These are phyloP conservation scores for Homarus gammarus DNA, from an alignment of 2,888 invertebrate genomes.

Conservation along the genomic window DNA sequence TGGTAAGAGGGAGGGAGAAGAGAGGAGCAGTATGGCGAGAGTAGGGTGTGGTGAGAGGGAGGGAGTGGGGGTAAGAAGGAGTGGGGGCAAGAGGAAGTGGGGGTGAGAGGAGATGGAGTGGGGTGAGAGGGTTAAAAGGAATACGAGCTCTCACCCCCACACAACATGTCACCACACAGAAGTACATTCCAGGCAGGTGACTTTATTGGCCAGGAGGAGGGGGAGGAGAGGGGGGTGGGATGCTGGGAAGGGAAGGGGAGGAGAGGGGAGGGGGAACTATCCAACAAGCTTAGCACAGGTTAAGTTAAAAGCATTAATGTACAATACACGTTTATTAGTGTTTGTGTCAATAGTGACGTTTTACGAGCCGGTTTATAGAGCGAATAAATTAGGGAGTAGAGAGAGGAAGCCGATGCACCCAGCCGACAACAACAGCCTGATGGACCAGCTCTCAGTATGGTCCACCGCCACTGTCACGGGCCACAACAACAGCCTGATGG, in stretches of 20 bases:
- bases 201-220: too few species aligned
- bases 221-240: background rate
- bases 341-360: constrained; percentile 39
- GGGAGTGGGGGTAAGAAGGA: too few species aligned
- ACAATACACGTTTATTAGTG: constrained; percentile 21
- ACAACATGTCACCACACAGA: too few species aligned
- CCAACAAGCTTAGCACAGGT: background rate
- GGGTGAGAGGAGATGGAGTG: too few species aligned
- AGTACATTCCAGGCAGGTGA: too few species aligned
- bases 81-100: too few species aligned
- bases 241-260: background rate
- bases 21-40: background rate
- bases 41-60: too few species aligned
- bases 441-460: constrained; percentile 4
- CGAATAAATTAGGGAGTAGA: constrained; percentile 29
- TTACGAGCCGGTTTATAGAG: constrained; percentile 40
- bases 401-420: background rate
- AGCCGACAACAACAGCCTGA: background rate
- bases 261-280: background rate
- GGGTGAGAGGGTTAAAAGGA: too few species aligned
- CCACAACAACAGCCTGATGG: background rate
- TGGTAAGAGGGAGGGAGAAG: background rate
- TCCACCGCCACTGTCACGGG: background rate
- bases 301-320: constrained; percentile 24
- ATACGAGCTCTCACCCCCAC: too few species aligned